A percentile compares a stretch with the other conserved stretches of the same genome.
These are phyloP conservation scores for Anthopleura xanthogrammica DNA, from an alignment of 92 coral and sea anemone species.

Conservation along the genomic window DNA sequence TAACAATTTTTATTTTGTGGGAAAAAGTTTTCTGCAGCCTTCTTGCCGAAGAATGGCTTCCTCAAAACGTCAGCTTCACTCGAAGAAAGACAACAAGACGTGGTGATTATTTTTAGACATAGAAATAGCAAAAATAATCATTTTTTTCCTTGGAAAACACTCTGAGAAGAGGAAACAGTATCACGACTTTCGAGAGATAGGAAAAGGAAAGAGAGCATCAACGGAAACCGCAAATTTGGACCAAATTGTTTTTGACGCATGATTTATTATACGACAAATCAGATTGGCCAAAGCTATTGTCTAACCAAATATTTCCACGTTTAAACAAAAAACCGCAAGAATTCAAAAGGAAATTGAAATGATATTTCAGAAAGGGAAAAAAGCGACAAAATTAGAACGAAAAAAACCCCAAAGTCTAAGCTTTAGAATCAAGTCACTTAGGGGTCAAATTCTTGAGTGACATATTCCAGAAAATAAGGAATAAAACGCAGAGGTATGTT, in stretches of 20 bases:
- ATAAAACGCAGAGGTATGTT: not conserved
- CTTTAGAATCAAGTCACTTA: not conserved
- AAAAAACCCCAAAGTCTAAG: not conserved
- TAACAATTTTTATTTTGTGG: not conserved
- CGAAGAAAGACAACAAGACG: no score
- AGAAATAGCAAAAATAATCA: not conserved
- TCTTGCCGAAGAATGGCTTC: not conserved
- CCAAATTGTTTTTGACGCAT: not conserved
- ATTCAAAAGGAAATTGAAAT: not conserved
- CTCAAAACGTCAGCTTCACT: not conserved
- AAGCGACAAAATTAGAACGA: not conserved
- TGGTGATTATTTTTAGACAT: no score
- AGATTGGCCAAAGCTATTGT: not conserved
- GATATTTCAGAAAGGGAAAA: not conserved
- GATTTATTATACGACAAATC: slow-evolving; percentile 1
- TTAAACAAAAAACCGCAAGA: not conserved
- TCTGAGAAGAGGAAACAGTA: not conserved
- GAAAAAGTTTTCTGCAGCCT: not conserved
- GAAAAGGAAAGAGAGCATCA: not conserved
- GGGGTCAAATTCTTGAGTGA: not conserved
- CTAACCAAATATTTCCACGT: not conserved
- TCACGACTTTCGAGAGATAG: not conserved
- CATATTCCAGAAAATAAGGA: not conserved
- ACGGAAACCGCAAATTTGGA: not conserved
- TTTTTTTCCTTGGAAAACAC: not conserved